Conservation (phyloP, 2,797 vertebrate species). For the Anableps anableps region DNA sequence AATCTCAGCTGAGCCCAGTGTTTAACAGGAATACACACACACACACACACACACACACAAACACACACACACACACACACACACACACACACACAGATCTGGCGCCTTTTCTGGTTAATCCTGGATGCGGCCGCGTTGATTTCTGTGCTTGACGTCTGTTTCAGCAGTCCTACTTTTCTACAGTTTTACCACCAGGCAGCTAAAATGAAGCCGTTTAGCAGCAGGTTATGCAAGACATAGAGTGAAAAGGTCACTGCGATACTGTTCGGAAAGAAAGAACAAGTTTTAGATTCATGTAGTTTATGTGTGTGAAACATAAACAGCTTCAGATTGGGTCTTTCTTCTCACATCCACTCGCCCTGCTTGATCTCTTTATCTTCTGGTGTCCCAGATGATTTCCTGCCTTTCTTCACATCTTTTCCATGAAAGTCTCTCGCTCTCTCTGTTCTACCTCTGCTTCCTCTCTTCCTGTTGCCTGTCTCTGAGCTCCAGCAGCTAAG, state of each 20-base stretch:
- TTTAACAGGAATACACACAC: slow-evolving; percentile 12
- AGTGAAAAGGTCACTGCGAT: slow-evolving; percentile 35
- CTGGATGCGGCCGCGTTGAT: background rate
- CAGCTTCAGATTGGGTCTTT: slow-evolving; percentile 12
- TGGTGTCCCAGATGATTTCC: background rate
- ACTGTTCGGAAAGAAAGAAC: slow-evolving; percentile 13
- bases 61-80: too few relatives aligned
- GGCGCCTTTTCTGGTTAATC: slow-evolving; percentile 30
- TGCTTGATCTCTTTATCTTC: slow-evolving; percentile 21
- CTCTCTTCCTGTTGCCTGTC: slow-evolving; percentile 22
- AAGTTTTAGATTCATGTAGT: slow-evolving; percentile 22
- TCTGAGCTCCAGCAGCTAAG: slow-evolving; percentile 10
- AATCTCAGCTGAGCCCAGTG: background rate
- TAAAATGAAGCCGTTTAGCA: slow-evolving; percentile 7
- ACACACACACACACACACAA: too few relatives aligned
- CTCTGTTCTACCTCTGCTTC: slow-evolving; percentile 24
- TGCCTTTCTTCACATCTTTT: slow-evolving; percentile 8
- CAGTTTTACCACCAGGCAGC: slow-evolving; percentile 14
- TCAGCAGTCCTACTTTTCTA: slow-evolving; percentile 30
- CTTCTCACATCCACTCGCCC: background rate
- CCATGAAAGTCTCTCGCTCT: slow-evolving; percentile 24
- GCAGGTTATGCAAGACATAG: slow-evolving; percentile 33
- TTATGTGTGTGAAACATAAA: slow-evolving; percentile 43
- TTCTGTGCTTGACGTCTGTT: slow-evolving; percentile 43
- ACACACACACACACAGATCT: background rate